Conservation (phyloP, 2,113 vertebrate genomes). For the Toxotes jaculatrix region DNA sequence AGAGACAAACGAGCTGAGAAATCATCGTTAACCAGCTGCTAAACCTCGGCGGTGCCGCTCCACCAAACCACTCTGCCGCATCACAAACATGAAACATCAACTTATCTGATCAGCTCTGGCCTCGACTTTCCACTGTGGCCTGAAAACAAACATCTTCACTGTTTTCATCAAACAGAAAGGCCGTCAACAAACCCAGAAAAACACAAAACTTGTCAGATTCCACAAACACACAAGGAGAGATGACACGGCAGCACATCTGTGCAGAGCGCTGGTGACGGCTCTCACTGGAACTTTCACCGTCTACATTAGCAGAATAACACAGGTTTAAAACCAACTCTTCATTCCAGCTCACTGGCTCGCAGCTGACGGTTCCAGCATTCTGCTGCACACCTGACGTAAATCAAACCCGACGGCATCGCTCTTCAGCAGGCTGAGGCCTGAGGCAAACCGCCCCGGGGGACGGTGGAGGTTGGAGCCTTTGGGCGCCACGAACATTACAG, state of each 20-base stretch:
- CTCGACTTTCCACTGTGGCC: too few relatives aligned
- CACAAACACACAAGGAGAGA: too few relatives aligned
- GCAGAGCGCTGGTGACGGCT: too few relatives aligned
- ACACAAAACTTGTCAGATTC: too few relatives aligned
- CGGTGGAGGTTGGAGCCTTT: background rate
- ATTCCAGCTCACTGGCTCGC: background rate
- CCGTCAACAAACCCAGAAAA: too few relatives aligned
- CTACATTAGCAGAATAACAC: too few relatives aligned
- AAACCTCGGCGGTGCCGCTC: background rate
- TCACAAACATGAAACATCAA: background rate
- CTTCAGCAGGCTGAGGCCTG: background rate
- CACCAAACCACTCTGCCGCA: background rate
- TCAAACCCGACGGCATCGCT: background rate
- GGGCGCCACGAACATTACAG: constrained; percentile 37
- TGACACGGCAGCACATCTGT: too few relatives aligned
- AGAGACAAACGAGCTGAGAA: constrained; percentile 27
- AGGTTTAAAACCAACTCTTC: background rate
- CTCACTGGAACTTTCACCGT: too few relatives aligned
- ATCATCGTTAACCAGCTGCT: constrained; percentile 35
- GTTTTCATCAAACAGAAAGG: too few relatives aligned
- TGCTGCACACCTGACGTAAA: background rate
- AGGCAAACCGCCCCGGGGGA: background rate
- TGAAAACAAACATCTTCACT: background rate
- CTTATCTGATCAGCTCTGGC: too few relatives aligned
- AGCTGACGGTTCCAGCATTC: background rate